Evolutionary conservation across 2,888 invertebrate genomes (phyloP), one percentile per base, ranked within the genome.

Genomic region (Podabrus alpinus): DNA sequence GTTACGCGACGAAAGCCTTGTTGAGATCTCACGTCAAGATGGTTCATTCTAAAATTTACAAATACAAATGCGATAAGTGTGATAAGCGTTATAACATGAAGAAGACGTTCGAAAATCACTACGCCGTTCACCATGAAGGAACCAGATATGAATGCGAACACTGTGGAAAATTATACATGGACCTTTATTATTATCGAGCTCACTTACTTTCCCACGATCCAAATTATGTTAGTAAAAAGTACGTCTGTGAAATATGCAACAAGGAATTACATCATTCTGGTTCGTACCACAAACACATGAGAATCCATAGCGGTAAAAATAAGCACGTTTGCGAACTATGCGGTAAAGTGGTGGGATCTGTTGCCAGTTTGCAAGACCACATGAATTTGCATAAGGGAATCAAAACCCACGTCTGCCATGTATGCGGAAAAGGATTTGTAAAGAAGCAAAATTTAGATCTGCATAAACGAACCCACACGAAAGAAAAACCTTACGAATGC

Each of bases 391-490:
- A 84, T 70, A 88, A 89, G 1, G 89, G 90, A 4, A 85, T 76
- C 64, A 77, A 78, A 21, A 66, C 72, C 1, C 79, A 73, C 62
- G 68, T 78, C 0, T 89, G 89, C 77, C 86, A 87, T 17, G 21
- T 86, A 5, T 89, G 89, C 78, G 88, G 88, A 45, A 89, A 89
- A 78, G 87, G 86, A 13, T 89, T 89, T 80, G 87, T 87, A 15
- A 72, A 77, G 19, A 87, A 85, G 1, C 86, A 87, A 13, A 78
- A 88, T 11, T 78, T 91, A 66, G 88, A 86, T 25, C 85, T 88
- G 0, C 91, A 90, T 68, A 88, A 88, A 85, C 88, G 90, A 0
- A 87, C 87, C 0, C 91, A 91, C 72, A 88, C 89, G 1, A 89
- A 90, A 11, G 85, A 88, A 0, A 85, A 90, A 45, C 90, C 90